Conservation (phyloP, 2,113 vertebrate genomes). For the Morone chrysops region DNA sequence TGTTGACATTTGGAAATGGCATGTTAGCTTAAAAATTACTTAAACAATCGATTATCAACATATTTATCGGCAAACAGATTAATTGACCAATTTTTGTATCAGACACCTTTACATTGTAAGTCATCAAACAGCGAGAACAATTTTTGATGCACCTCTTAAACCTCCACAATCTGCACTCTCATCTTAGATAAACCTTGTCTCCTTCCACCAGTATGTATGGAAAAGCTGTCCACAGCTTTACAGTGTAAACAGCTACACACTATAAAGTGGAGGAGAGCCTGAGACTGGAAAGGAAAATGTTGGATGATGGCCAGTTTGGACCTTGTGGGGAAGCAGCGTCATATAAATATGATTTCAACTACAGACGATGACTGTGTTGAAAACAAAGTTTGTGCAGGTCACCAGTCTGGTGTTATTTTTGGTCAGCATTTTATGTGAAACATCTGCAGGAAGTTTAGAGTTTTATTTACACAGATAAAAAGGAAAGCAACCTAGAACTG, state of each 20-base stretch:
- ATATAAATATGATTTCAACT: background rate
- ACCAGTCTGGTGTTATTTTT: background rate
- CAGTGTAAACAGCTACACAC: background rate
- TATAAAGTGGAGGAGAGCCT: background rate
- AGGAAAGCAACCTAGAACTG: background rate
- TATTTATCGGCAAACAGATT: too few relatives aligned
- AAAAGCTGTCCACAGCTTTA: background rate
- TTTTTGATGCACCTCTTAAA: background rate
- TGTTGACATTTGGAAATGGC: too few relatives aligned
- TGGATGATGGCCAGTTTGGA: background rate
- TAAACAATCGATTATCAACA: too few relatives aligned
- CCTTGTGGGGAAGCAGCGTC: background rate
- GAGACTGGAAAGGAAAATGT: background rate
- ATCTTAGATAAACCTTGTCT: background rate
- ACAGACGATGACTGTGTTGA: background rate
- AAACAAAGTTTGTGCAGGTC: background rate
- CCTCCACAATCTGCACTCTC: background rate
- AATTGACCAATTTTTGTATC: background rate
- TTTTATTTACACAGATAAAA: background rate
- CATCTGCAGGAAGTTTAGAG: background rate
- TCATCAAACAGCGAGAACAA: background rate
- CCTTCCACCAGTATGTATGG: background rate
- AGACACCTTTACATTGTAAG: background rate
- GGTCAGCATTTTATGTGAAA: background rate
- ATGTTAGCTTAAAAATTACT: too few relatives aligned